Conservation (phyloP, 2,888 invertebrate genomes). For the Tubulanus polymorphus region DNA sequence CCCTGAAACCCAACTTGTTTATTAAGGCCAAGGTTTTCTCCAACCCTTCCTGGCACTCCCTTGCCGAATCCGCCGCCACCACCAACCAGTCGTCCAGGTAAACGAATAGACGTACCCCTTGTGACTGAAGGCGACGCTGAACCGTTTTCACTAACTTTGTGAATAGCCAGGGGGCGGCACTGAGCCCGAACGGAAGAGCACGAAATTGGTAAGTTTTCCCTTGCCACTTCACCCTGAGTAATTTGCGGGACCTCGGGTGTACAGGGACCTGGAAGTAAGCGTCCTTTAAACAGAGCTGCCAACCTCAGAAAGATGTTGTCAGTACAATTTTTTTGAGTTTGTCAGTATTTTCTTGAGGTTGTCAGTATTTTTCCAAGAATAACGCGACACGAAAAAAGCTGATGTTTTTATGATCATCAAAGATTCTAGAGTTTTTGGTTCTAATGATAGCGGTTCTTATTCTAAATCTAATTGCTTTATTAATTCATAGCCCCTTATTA, state of each 20-base stretch:
- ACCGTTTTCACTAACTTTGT: conserved; percentile 17
- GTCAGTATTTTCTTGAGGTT: too few species aligned
- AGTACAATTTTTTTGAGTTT: too few species aligned
- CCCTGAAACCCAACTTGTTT: neutral
- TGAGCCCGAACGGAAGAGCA: conserved; percentile 12
- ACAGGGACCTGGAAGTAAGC: neutral
- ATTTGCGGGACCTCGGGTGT: conserved; percentile 7
- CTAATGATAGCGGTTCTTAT: too few species aligned
- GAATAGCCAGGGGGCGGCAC: conserved; percentile 9
- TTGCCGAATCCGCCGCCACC: too few species aligned
- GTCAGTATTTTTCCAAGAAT: too few species aligned
- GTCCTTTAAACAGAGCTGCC: neutral
- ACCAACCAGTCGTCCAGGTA: conserved; percentile 21
- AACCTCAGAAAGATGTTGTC: neutral
- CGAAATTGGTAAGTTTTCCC: conserved; percentile 7
- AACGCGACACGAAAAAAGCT: too few species aligned
- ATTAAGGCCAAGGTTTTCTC: neutral
- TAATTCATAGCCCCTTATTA: too few species aligned
- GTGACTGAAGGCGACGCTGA: conserved; percentile 9
- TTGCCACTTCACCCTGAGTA: conserved; percentile 9
- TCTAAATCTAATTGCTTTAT: too few species aligned
- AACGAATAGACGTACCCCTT: conserved; percentile 12
- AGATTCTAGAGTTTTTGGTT: too few species aligned
- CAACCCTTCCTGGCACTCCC: neutral
- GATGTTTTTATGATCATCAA: too few species aligned